phyloP scores from a whole-genome alignment of 2,888 invertebrate species.

The Torymus tubicola region DNA sequence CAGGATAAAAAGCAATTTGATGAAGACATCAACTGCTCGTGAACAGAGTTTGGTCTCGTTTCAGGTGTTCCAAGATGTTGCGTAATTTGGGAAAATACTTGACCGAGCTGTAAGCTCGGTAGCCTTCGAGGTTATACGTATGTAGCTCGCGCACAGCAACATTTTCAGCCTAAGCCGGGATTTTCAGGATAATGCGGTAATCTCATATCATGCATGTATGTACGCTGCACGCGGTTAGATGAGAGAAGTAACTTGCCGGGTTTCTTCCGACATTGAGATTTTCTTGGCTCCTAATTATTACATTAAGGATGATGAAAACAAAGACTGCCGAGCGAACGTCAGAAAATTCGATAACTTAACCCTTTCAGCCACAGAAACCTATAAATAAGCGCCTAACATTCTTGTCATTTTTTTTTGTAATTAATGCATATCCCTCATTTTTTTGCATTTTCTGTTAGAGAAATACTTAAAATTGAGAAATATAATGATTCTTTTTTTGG shows the following conservation, averaged over 20 bases:
- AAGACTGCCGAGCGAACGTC: too few relatives aligned
- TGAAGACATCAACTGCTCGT: too few relatives aligned
- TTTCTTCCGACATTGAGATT: not conserved
- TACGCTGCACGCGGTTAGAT: not conserved
- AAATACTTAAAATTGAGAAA: too few relatives aligned
- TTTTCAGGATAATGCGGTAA: constrained; percentile 37
- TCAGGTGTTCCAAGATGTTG: not conserved
- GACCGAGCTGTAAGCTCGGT: constrained; percentile 14
- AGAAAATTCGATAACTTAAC: too few relatives aligned
- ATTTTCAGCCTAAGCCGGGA: constrained; percentile 24
- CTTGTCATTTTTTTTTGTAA: too few relatives aligned
- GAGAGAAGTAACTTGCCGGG: constrained; percentile 3
- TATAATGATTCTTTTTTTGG: too few relatives aligned
- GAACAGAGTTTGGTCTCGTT: too few relatives aligned
- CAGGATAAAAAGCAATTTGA: too few relatives aligned
- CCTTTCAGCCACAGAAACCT: too few relatives aligned
- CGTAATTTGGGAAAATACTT: constrained; percentile 35
- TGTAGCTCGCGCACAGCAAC: not conserved
- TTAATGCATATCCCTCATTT: too few relatives aligned
- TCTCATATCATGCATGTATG: constrained; percentile 22
- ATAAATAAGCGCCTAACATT: too few relatives aligned
- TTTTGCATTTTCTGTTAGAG: too few relatives aligned
- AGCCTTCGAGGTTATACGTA: constrained; percentile 1
- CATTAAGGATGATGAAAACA: not conserved
- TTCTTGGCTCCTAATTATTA: not conserved